Evolutionary conservation across 2,113 vertebrate species (phyloP).

Genomic region (Mesembrinibis cayennensis): DNA sequence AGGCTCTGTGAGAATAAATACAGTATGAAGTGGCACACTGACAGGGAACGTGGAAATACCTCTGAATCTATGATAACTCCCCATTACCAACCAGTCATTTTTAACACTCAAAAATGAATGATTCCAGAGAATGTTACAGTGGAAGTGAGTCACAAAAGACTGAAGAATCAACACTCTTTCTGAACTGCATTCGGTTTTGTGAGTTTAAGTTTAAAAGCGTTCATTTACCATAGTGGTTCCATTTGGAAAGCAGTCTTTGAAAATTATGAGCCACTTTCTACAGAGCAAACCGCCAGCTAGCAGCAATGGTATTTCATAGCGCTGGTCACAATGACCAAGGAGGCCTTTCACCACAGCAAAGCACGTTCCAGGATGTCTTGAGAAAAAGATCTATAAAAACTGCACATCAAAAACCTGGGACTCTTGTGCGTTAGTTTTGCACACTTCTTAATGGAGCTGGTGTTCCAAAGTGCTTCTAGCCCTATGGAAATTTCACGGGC

Average conservation of each 20-base stretch:
- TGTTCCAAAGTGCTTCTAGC: neutral
- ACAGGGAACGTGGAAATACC: constrained; percentile 35
- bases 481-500: neutral
- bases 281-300: neutral
- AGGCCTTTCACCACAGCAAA: neutral
- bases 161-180: neutral
- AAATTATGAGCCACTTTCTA: neutral
- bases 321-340: neutral
- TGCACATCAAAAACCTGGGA: neutral
- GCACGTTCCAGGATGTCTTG: neutral
- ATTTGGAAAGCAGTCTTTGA: neutral
- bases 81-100: constrained; percentile 7
- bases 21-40: constrained; percentile 17
- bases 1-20: constrained; percentile 44
- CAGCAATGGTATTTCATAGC: neutral
- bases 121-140: constrained; percentile 17
- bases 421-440: neutral
- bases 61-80: constrained; percentile 9
- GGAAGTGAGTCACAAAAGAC: constrained; percentile 29
- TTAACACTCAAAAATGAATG: constrained; percentile 28
- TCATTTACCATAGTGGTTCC: neutral
- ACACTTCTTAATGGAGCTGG: neutral
- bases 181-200: neutral
- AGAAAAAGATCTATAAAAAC: neutral
- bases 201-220: neutral